Evolutionary conservation across 1,140 invertebrate species (phyloP), one percentile per base, ranked within the genome.

Genomic region (Phthorimaea operculella): DNA sequence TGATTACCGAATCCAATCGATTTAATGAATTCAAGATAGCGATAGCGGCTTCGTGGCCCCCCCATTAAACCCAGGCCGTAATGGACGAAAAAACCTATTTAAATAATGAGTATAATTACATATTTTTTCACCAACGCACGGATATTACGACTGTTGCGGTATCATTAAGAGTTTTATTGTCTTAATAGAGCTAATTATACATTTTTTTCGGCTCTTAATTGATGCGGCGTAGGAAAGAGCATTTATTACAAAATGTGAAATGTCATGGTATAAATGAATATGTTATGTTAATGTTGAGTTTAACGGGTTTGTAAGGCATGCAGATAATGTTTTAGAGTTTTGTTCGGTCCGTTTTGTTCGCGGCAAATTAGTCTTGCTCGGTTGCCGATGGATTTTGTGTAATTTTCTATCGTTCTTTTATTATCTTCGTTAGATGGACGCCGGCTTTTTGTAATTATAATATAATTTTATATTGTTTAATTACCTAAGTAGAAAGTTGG

Each of bases 121-220:
- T 74, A 76, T 79, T 82, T 79, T 82, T 84, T 83, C 79, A 85
- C 77, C 68, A 80, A 74, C 70, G 66, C 74, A 82, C 78, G 72
- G 74, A 76, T 75, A 78, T 79, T 76, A 80, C 75, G 70, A 64
- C 66, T 82, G 77, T 80, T 81, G 80, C 74, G 73, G 77, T 79
- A 78, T 84, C 81, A 84, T 84, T 82, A 84, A 79, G 73, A 79
- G 63, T 80, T 85, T 85, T 85, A 85, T 83, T 85, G 81, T 85
- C 76, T 85, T 82, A 82, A 84, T 82, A 81, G 73, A 79, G 63
- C 76, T 85, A 80, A 85, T 85, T 85, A 85, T 79, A 80, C 70
- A 83, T 85, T 85, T 83, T 81, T 84, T 83, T 85, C 79, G 82
- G 79, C 55, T 69, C 68, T 81, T 82, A 85, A 85, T 85, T 83